These are phyloP conservation scores for human DNA, from an alignment of 2,113 vertebrate genomes.

Conservation along the genomic window DNA sequence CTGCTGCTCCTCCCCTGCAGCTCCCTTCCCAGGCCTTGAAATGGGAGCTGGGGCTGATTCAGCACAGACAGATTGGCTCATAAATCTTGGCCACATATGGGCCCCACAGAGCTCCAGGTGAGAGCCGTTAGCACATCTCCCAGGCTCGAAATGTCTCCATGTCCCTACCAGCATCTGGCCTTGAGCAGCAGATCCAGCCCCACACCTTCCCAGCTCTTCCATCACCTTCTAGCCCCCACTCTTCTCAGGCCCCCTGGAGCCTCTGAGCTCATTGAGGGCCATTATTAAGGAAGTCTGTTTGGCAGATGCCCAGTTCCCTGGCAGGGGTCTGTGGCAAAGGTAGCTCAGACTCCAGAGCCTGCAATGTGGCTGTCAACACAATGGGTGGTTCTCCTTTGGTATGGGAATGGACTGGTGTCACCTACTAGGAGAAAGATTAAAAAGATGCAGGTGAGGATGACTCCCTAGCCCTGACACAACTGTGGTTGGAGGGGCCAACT, in stretches of 20 bases:
- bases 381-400: neutral
- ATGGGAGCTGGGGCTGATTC: neutral
- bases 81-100: neutral
- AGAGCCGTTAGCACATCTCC: neutral
- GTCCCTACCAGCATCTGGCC: neutral
- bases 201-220: accelerated
- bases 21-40: neutral
- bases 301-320: neutral
- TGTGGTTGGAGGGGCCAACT: neutral
- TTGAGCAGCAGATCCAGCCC: neutral
- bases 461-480: neutral
- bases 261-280: neutral
- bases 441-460: neutral
- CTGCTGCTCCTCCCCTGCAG: neutral
- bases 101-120: neutral
- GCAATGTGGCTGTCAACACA: neutral
- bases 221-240: neutral
- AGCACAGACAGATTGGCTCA: neutral
- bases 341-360: neutral
- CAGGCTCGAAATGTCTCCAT: neutral
- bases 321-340: neutral
- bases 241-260: neutral
- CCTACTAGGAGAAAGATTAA: neutral
- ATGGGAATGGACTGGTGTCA: neutral
- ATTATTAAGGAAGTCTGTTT: neutral